Evolutionary conservation across 2,888 invertebrate genomes (phyloP).

Genomic region (Luperina nickerlii): DNA sequence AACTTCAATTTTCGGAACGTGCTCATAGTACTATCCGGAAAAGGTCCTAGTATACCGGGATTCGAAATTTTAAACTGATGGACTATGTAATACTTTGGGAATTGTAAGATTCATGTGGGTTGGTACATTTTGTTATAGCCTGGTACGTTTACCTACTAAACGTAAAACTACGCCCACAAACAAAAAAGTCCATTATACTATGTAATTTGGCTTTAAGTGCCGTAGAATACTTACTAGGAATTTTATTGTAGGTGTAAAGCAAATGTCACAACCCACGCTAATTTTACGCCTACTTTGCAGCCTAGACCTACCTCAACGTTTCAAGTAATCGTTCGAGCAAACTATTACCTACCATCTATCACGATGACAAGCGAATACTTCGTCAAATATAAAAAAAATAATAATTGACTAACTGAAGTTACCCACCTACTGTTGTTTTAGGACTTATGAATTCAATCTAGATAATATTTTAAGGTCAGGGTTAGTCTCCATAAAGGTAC

Average conservation of each 20-base stretch:
- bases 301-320: conserved; percentile 18
- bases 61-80: neutral
- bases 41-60: neutral
- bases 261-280: conserved; percentile 24
- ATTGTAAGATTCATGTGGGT: neutral
- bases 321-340: neutral
- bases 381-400: neutral
- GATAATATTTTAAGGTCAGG: neutral
- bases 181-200: neutral
- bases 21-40: neutral
- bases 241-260: conserved; percentile 1
- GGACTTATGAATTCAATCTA: neutral
- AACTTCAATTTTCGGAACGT: neutral
- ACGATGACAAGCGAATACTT: neutral
- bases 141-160: neutral
- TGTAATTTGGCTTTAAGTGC: neutral
- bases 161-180: neutral
- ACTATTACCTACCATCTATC: neutral
- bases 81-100: no score
- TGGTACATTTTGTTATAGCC: neutral
- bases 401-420: neutral
- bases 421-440: neutral
- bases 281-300: neutral
- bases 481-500: neutral
- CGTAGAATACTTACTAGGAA: neutral